Conservation (phyloP, 2,113 vertebrate genomes). For the Melierax canorus region DNA sequence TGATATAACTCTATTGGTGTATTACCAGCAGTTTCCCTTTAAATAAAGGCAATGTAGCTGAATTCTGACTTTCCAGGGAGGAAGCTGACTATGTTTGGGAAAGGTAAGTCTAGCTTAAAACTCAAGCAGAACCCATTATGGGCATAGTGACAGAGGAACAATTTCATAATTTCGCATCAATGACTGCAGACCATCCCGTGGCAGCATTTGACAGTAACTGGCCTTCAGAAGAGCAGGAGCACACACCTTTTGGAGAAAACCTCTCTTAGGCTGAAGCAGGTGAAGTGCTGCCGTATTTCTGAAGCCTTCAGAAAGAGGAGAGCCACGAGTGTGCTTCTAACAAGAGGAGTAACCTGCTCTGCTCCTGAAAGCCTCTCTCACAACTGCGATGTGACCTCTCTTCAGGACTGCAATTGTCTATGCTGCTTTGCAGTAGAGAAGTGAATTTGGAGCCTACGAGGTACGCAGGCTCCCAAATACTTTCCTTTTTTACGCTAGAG, state of each 20-base stretch:
- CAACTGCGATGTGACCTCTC: background rate
- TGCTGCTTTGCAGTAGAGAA: background rate
- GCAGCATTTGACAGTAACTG: background rate
- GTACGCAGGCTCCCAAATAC: background rate
- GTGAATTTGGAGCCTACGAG: background rate
- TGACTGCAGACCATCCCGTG: background rate
- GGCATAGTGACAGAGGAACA: background rate
- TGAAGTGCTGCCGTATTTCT: background rate
- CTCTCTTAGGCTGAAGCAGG: background rate
- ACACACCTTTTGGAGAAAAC: background rate
- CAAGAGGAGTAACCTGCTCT: background rate
- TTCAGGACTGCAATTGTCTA: background rate
- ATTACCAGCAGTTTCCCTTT: background rate
- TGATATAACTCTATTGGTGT: background rate
- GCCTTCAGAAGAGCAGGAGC: background rate
- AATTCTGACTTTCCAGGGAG: background rate
- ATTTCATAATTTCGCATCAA: background rate
- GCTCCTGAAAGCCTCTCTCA: background rate
- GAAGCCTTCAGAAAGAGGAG: background rate
- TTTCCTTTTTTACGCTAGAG: background rate
- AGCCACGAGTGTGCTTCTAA: background rate
- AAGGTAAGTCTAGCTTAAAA: background rate
- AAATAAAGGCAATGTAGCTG: background rate
- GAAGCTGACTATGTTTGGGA: background rate
- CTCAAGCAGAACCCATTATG: background rate